A percentile compares a stretch with the other conserved stretches of the same genome.
phyloP scores from a whole-genome alignment of 2,888 invertebrate species.

The Aspidiotus destructor region DNA sequence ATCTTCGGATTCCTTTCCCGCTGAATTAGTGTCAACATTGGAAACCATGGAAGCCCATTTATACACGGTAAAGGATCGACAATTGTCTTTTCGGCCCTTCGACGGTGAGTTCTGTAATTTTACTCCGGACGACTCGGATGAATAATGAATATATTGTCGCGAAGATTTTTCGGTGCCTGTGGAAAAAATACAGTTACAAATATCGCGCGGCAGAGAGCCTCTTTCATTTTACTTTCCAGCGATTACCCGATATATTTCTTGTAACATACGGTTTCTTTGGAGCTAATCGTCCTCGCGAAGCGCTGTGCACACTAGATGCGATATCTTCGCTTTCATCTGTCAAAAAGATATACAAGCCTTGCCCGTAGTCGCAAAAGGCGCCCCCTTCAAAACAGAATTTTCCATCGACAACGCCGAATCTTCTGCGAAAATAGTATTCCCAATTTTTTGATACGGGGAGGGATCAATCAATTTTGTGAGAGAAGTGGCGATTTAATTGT shows the following conservation, averaged over 20 bases:
- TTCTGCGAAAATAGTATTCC: slow-evolving; percentile 44
- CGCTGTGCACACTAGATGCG: slow-evolving; percentile 58
- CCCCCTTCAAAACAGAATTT: slow-evolving; percentile 86
- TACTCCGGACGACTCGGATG: neutral
- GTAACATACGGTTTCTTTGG: slow-evolving; percentile 48
- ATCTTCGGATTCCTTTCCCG: neutral
- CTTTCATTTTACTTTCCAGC: neutral
- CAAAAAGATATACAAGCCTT: slow-evolving; percentile 68
- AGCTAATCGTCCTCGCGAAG: slow-evolving; percentile 60
- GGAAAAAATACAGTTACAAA: neutral
- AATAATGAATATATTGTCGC: slow-evolving; percentile 1
- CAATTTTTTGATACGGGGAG: too few species aligned
- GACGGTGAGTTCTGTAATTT: neutral
- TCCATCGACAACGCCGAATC: slow-evolving; percentile 76
- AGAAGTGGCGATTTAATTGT: neutral
- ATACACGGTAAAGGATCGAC: neutral
- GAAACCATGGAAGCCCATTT: slow-evolving; percentile 2
- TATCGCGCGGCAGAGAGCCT: neutral
- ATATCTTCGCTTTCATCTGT: slow-evolving; percentile 73
- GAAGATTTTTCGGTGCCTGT: slow-evolving; percentile 5
- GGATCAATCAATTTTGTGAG: too few species aligned
- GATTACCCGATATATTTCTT: slow-evolving; percentile 46
- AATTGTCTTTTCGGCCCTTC: neutral
- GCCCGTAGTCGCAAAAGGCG: slow-evolving; percentile 74
- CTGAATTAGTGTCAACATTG: neutral